Evolutionary conservation across 2,888 invertebrate species (phyloP), one percentile per base, ranked within the genome.

Genomic region (Ceriagrion tenellum): DNA sequence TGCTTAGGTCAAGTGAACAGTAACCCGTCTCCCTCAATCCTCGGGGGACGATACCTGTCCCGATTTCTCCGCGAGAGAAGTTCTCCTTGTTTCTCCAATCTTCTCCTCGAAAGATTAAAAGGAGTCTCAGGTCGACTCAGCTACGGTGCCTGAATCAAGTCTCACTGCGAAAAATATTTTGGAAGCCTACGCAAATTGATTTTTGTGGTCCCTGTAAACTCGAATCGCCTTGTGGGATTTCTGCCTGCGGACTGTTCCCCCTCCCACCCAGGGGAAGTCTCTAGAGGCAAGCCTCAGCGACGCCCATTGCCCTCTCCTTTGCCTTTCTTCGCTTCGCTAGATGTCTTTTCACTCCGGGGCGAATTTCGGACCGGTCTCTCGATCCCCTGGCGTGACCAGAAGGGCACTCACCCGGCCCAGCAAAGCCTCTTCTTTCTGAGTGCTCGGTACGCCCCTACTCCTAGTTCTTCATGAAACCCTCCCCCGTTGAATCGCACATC

Each of bases 261-360:
- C 20, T 56, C 56, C 59, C 26, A 4, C 26, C 10, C 69, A 1
- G 69, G 69, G 18, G 26, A 69, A 69, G 69, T 69, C 18, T 12
- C 26, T 2, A 20, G 10, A 23, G 12, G 26, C 23, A 69, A n/a
- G 69, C 18, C 69, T 26, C 26, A 10, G 69, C 3, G 69, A 26
- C 26, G 69, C 69, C 69, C 69, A 1, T 59, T 69, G 26, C 26
- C 1, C 26, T 26, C 69, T 69, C n/a, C 69, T 69, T 69, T 69
- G 69, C 69, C 69, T 69, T 69, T 69, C 69, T 69, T 69, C 69
- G 23, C 69, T 69, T 69, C 81, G 81, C 81, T 81, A 35, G 30
- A 35, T 35, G 81, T 81, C 81, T 35, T 81, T 81, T 81, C 81
- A 81, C n/a, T 81, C 81, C 35, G 30, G 12, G 16, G 30, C 81